Conservation (phyloP, 1,140 invertebrate genomes). For the Cardiocondyla obscurior region DNA sequence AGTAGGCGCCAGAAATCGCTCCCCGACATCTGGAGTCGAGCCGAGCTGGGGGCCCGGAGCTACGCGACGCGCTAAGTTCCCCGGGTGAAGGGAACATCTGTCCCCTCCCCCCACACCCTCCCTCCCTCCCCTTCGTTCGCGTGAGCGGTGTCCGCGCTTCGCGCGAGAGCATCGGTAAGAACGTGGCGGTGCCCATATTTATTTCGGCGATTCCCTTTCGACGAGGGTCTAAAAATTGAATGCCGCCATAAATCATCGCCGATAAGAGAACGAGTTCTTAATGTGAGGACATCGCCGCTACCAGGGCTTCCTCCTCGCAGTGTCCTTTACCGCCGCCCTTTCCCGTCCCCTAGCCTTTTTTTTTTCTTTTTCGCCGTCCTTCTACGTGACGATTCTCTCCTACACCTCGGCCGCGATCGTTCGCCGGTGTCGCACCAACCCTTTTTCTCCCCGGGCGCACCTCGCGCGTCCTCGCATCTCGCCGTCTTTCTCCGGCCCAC, state of each 20-base stretch:
- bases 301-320: conserved; percentile 51
- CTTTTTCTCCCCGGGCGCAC: conserved; percentile 62
- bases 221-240: conserved; percentile 72
- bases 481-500: background rate
- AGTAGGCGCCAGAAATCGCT: conserved; percentile 47
- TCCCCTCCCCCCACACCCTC: too few species aligned
- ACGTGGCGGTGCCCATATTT: conserved; percentile 60
- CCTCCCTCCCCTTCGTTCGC: too few species aligned
- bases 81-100: conserved; percentile 70
- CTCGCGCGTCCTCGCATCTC: conserved; percentile 33
- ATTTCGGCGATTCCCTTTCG: conserved; percentile 72
- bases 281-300: conserved; percentile 73
- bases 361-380: too few species aligned
- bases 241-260: conserved; percentile 69
- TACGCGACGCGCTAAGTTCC: conserved; percentile 29
- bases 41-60: background rate
- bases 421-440: conserved; percentile 60
- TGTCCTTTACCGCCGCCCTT: conserved; percentile 31
- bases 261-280: conserved; percentile 74
- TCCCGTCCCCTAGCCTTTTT: background rate
- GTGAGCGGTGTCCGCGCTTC: conserved; percentile 34
- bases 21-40: conserved; percentile 52
- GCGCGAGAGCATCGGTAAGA: conserved; percentile 30
- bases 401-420: background rate
- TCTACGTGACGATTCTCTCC: conserved; percentile 17